A percentile compares a stretch with the other conserved stretches of the same genome.
Conservation (phyloP, 2,797 vertebrate species). For the Hippoglossus hippoglossus region DNA sequence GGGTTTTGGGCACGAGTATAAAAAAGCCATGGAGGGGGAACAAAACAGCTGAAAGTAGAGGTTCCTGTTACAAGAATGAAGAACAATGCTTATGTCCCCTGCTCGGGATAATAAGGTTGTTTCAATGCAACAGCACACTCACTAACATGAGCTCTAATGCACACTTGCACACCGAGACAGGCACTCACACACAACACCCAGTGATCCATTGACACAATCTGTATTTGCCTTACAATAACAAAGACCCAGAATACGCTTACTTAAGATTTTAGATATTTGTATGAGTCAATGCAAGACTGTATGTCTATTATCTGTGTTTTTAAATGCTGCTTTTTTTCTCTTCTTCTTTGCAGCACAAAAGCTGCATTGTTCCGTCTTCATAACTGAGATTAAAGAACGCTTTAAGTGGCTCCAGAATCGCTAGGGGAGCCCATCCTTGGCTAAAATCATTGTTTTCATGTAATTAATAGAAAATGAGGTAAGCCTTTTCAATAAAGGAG, state of each 20-base stretch:
- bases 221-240: slow-evolving; percentile 40
- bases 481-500: slow-evolving; percentile 64
- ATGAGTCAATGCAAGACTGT: slow-evolving; percentile 37
- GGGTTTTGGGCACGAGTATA: neutral
- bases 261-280: slow-evolving; percentile 48
- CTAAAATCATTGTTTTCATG: slow-evolving; percentile 73
- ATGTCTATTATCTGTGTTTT: slow-evolving; percentile 57
- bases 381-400: slow-evolving; percentile 60
- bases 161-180: neutral
- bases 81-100: slow-evolving; percentile 22
- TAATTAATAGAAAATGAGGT: slow-evolving; percentile 75
- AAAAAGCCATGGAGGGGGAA: slow-evolving; percentile 13
- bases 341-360: slow-evolving; percentile 49
- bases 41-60: slow-evolving; percentile 22
- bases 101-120: slow-evolving; percentile 37
- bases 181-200: neutral
- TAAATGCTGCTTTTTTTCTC: slow-evolving; percentile 44
- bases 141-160: slow-evolving; percentile 8
- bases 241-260: slow-evolving; percentile 37
- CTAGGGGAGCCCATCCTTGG: slow-evolving; percentile 52
- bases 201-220: slow-evolving; percentile 15
- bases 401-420: slow-evolving; percentile 58
- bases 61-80: slow-evolving; percentile 36
- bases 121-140: slow-evolving; percentile 22
- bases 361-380: slow-evolving; percentile 66